These are phyloP conservation scores for Caenorhabditis remanei DNA, from an alignment of 1,140 invertebrate species.

Conservation along the genomic window DNA sequence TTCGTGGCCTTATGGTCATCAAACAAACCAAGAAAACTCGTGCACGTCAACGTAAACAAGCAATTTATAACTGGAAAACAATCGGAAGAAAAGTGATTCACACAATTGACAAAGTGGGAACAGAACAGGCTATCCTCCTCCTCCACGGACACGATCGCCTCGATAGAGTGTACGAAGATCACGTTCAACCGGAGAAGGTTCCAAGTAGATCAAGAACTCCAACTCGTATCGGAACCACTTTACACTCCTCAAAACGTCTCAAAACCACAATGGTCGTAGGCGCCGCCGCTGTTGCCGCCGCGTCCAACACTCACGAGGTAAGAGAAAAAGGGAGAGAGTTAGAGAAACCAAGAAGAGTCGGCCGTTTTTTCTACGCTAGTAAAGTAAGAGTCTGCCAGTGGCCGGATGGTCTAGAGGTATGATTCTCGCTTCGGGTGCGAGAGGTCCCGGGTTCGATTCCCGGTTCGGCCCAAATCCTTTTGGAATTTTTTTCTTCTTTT, in stretches of 20 bases:
- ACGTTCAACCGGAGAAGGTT: constrained; percentile 21
- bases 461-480: constrained; percentile 63
- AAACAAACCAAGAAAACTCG: constrained; percentile 95
- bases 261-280: constrained; percentile 23
- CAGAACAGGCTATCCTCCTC: constrained; percentile 63
- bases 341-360: neutral
- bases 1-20: constrained; percentile 94
- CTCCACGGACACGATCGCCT: constrained; percentile 67
- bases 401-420: constrained; percentile 80
- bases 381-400: neutral
- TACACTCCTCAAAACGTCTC: constrained; percentile 29
- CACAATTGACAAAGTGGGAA: constrained; percentile 66
- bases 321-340: neutral
- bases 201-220: constrained; percentile 28
- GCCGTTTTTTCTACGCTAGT: neutral
- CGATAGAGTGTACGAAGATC: constrained; percentile 28
- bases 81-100: constrained; percentile 80
- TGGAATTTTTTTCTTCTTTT: neutral
- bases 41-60: constrained; percentile 95
- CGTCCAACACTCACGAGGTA: neutral
- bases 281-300: neutral
- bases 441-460: constrained; percentile 80
- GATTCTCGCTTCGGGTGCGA: constrained; percentile 81
- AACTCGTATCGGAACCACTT: constrained; percentile 22
- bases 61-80: constrained; percentile 93